Evolutionary conservation across 2,113 vertebrate genomes (phyloP).

Genomic region (Apeltes quadracus): DNA sequence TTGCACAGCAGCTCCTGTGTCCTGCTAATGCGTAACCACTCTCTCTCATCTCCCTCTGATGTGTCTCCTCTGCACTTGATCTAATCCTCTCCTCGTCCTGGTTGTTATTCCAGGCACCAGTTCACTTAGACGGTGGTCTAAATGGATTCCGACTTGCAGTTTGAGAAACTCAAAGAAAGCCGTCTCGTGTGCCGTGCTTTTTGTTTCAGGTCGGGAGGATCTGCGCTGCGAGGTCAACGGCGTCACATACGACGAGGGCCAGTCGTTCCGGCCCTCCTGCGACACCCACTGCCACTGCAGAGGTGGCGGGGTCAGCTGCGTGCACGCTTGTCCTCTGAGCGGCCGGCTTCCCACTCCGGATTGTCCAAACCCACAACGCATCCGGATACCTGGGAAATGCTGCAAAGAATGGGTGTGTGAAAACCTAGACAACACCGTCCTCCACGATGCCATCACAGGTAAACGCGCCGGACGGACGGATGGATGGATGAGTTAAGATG

Average conservation of each 20-base stretch:
- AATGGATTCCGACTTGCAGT: background rate
- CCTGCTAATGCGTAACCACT: conserved; percentile 3
- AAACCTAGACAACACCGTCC: conserved; percentile 74
- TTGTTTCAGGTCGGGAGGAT: conserved; percentile 81
- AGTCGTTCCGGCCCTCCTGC: conserved; percentile 91
- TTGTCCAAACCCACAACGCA: conserved; percentile 84
- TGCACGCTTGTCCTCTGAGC: conserved; percentile 84
- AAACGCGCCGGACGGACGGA: background rate
- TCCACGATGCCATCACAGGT: conserved; percentile 82
- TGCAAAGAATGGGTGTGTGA: conserved; percentile 94
- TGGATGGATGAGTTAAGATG: background rate
- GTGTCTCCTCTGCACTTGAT: background rate
- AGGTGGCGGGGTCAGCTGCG: conserved; percentile 87
- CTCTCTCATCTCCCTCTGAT: conserved; percentile 10
- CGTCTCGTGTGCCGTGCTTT: conserved; percentile 1
- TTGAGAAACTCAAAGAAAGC: background rate
- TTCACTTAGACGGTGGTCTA: background rate
- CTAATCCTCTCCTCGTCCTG: conserved; percentile 21
- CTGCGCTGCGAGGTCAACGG: conserved; percentile 88
- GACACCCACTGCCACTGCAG: conserved; percentile 85
- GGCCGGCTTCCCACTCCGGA: conserved; percentile 84
- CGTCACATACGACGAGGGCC: conserved; percentile 84
- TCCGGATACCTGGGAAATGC: conserved; percentile 88
- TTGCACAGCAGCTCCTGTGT: conserved; percentile 41
- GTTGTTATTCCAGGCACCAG: conserved; percentile 20